A percentile compares a stretch with the other conserved stretches of the same genome.
Conservation (phyloP, 2,113 vertebrate genomes). For the Oxyruncus cristatus region DNA sequence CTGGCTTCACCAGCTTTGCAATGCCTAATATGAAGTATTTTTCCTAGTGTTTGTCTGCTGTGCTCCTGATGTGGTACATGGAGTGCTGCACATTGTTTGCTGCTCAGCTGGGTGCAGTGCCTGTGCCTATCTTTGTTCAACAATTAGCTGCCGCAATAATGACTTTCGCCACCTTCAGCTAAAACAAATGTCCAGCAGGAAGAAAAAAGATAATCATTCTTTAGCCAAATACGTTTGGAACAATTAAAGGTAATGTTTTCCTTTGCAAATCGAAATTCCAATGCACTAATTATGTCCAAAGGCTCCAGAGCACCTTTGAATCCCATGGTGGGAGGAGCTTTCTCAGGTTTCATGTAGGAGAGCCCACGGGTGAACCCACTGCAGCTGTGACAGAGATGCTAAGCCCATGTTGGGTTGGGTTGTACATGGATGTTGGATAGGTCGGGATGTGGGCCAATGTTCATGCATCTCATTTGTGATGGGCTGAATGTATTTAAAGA, state of each 20-base stretch:
- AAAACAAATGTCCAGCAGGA: background rate
- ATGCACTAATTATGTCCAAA: background rate
- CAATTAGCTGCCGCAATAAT: background rate
- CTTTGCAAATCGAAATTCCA: background rate
- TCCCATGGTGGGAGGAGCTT: background rate
- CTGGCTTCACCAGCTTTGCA: background rate
- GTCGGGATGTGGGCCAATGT: background rate
- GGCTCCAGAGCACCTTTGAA: background rate
- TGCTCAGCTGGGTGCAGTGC: background rate
- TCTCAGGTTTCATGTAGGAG: background rate
- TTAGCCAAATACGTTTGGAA: background rate
- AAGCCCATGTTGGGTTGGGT: background rate
- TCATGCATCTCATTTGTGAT: background rate
- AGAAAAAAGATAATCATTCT: background rate
- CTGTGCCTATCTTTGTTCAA: background rate
- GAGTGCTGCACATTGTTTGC: background rate
- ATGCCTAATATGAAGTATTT: background rate
- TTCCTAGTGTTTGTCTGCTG: background rate
- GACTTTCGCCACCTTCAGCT: background rate
- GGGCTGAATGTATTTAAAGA: background rate
- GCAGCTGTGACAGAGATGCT: background rate
- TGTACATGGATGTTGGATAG: background rate
- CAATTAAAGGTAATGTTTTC: background rate
- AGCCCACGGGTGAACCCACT: background rate
- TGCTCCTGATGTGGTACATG: background rate